Evolutionary conservation across 2,888 invertebrate species (phyloP), one percentile per base, ranked within the genome.

Genomic region (Leuctra nigra): DNA sequence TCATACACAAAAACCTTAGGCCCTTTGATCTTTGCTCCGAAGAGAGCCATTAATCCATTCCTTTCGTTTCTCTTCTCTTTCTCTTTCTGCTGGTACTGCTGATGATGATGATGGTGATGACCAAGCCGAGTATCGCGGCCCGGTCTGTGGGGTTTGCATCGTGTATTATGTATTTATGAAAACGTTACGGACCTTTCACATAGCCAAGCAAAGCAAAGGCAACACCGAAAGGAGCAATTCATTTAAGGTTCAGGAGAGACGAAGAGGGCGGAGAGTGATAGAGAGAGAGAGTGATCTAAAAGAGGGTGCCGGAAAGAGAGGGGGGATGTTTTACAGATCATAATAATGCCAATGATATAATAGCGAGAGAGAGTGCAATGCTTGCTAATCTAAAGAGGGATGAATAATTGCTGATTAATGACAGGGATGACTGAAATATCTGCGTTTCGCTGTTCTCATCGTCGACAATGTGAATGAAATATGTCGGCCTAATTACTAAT

Each of bases 21-120:
- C 65, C 69, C 72, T 71, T 71, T 72, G 71, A 72, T 71, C 72
- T 71, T 67, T 52, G 63, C 68, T 67, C 70, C 70, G 70, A 71
- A 72, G 72, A 71, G 72, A 72, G 72, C 72, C 73, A 72, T 72
- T 72, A 72, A 55, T 47, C 25, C 47, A 23, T 47, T 47, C 47
- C 47, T 47, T 47, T 24, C 47, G 11, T 39, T 39, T 39, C 39
- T 39, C 18, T 39, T 39, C 39, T 39, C 39, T 39, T 47, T 47
- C 47, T 47, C 36, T 36, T 36, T 36, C 36, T 36, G 16, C n/a
- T n/a, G n/a, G n/a, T n/a, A n/a, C n/a, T n/a, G n/a, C n/a, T n/a
- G n/a, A n/a, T n/a, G n/a, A n/a, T n/a, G n/a, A n/a, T 16, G 39
- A 39, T 20, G 39, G 20, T 47, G 47, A 25, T 16, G 24, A 47